These are phyloP conservation scores for Drosophila kuntzei DNA, from an alignment of 2,888 invertebrate species.

Conservation along the genomic window DNA sequence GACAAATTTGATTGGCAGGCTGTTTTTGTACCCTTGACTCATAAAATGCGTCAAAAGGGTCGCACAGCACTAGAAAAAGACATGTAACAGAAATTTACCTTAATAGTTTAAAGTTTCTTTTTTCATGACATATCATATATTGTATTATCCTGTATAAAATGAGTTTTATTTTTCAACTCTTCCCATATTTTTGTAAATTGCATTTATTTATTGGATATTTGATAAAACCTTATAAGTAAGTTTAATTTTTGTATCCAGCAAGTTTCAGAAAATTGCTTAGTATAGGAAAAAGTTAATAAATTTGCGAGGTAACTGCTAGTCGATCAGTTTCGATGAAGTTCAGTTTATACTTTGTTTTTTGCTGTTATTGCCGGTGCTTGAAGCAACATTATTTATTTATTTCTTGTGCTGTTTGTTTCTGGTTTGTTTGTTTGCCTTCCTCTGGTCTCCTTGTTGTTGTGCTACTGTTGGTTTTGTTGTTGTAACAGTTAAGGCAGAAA, in stretches of 20 bases:
- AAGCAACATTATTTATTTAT: constrained; percentile 70
- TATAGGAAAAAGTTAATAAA: not conserved
- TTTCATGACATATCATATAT: too few species aligned
- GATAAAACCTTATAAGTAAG: too few species aligned
- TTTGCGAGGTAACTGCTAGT: constrained; percentile 4
- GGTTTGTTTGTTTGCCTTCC: constrained; percentile 59
- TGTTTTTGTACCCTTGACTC: constrained; percentile 14
- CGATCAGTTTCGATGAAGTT: constrained; percentile 7
- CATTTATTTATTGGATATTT: too few species aligned
- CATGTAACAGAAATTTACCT: too few species aligned
- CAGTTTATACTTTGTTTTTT: not conserved
- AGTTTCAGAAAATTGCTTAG: not conserved
- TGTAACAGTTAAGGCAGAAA: constrained; percentile 72
- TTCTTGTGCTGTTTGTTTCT: constrained; percentile 56
- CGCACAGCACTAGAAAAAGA: not conserved
- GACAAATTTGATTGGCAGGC: constrained; percentile 27
- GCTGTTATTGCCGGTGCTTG: constrained; percentile 35
- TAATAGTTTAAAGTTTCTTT: too few species aligned
- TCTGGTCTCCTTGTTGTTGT: constrained; percentile 10
- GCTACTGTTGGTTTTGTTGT: constrained; percentile 5
- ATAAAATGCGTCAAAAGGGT: not conserved
- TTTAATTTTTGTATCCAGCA: too few species aligned
- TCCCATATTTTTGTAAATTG: too few species aligned
- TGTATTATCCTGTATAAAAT: too few species aligned
- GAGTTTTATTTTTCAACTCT: too few species aligned